These are phyloP conservation scores for Empis stercorea DNA, from an alignment of 2,888 invertebrate species.

Conservation along the genomic window DNA sequence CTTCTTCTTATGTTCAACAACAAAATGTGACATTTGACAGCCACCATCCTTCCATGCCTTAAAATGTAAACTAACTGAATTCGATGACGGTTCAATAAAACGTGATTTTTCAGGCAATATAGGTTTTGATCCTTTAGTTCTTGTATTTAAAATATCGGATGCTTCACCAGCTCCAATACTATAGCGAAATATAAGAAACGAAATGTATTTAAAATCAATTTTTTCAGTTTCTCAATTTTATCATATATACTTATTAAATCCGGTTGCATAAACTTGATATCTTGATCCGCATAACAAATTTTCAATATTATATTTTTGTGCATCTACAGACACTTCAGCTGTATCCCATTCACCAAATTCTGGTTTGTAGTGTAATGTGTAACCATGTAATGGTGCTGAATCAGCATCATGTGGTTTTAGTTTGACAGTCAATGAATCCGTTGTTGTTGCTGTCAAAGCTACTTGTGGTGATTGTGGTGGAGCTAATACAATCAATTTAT, in stretches of 20 bases:
- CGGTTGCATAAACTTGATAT: constrained; percentile 86
- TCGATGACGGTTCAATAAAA: constrained; percentile 86
- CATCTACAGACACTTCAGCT: constrained; percentile 62
- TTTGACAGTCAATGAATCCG: constrained; percentile 59
- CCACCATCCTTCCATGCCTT: constrained; percentile 91
- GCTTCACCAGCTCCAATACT: constrained; percentile 87
- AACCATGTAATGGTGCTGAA: constrained; percentile 80
- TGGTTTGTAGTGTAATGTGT: constrained; percentile 84
- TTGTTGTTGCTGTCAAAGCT: constrained; percentile 60
- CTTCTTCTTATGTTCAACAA: constrained; percentile 90
- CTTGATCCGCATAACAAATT: constrained; percentile 83
- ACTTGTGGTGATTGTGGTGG: constrained; percentile 67
- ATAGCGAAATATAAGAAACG: too few species aligned
- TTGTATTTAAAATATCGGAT: constrained; percentile 76
- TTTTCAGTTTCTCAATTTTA: not conserved
- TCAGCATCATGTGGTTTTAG: constrained; percentile 62
- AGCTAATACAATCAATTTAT: constrained; percentile 68
- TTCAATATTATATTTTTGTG: constrained; percentile 73
- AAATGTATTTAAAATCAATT: too few species aligned
- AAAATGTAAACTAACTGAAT: constrained; percentile 81
- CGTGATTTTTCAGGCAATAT: constrained; percentile 80
- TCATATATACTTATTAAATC: constrained; percentile 69
- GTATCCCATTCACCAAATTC: constrained; percentile 93
- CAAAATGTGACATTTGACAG: constrained; percentile 90
- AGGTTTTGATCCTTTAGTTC: constrained; percentile 88